Evolutionary conservation across 2,797 vertebrate species (phyloP).

Genomic region (Poecilia velifera): DNA sequence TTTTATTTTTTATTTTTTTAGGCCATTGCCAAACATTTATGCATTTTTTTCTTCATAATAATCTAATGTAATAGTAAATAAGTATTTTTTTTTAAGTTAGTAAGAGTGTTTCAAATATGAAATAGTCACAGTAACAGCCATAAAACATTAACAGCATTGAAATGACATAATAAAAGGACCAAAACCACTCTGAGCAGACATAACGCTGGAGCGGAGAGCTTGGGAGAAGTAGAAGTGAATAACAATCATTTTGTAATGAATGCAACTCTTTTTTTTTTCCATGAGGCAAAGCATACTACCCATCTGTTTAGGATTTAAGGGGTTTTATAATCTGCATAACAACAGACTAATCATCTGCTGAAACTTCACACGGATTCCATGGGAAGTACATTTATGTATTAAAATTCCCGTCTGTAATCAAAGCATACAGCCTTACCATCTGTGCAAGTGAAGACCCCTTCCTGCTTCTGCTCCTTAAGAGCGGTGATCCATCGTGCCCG

Average conservation of each 20-base stretch:
- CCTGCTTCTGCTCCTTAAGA: conserved; percentile 78
- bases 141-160: neutral
- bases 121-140: neutral
- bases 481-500: conserved; percentile 90
- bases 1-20: neutral
- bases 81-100: neutral
- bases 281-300: neutral
- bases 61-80: neutral
- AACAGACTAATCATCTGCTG: neutral
- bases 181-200: neutral
- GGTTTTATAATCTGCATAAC: neutral
- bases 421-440: conserved; percentile 77
- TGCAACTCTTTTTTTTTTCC: neutral
- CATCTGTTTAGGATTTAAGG: neutral
- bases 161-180: neutral
- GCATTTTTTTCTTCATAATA: neutral
- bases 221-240: neutral
- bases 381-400: neutral
- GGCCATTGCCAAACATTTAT: neutral
- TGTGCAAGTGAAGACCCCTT: conserved; percentile 66
- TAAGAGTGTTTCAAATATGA: neutral
- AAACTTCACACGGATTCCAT: neutral
- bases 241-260: neutral
- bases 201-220: neutral
- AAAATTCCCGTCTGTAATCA: neutral